phyloP scores from a whole-genome alignment of 1,140 invertebrate genomes.

The Magallana angulata region DNA sequence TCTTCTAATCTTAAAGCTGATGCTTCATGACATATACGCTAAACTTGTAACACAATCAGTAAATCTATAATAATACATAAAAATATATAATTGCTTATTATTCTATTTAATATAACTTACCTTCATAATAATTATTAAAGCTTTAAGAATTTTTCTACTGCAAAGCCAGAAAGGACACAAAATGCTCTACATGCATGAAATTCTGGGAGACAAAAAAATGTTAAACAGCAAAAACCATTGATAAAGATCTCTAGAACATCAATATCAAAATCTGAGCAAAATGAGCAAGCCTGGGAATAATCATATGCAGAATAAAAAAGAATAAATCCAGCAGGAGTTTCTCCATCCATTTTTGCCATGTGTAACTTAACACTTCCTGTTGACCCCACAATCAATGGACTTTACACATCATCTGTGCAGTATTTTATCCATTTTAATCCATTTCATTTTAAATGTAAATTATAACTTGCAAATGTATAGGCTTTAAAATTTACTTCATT shows the following conservation, averaged over 20 bases:
- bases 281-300: constrained; percentile 8
- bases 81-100: no score
- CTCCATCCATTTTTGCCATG: constrained; percentile 14
- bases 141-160: no score
- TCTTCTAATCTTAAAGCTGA: constrained; percentile 17
- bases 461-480: no score
- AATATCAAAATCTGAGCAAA: constrained; percentile 28
- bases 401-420: no score
- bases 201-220: constrained; percentile 19
- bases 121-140: no score
- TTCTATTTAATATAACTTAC: no score
- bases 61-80: no score
- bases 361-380: neutral
- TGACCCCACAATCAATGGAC: constrained; percentile 13
- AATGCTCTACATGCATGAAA: constrained; percentile 29
- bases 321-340: constrained; percentile 33
- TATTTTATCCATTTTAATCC: no score
- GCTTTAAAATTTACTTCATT: no score
- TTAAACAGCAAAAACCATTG: constrained; percentile 15
- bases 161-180: neutral
- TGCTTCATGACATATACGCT: constrained; percentile 20
- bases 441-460: no score
- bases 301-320: constrained; percentile 32
- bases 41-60: neutral
- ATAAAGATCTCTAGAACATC: constrained; percentile 41